Base-by-base conservation (phyloP, 2,888 invertebrate species). In the Caenorhabditis angaria region DNA sequence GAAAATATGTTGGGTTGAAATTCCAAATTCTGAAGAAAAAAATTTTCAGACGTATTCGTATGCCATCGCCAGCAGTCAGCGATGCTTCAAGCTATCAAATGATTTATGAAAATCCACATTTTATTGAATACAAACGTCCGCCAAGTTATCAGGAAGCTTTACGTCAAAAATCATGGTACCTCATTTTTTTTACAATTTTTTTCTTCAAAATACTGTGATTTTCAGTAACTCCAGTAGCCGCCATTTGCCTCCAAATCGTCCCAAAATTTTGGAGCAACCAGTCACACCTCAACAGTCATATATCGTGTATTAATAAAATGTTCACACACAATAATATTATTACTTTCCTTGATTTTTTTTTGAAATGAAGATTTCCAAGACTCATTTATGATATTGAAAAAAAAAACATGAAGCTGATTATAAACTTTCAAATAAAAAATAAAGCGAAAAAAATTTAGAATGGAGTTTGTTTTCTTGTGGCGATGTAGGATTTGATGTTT, bases 401-500 rank as follows among this genome's bases (percentile, higher is more conserved):
- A n/a, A n/a, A n/a, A n/a, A n/a, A n/a, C n/a, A n/a, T n/a, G n/a
- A n/a, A n/a, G n/a, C n/a, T n/a, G n/a, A n/a, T 4, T n/a, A 24
- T 28, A 28, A 6, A 25, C 2, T 57, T 57, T n/a, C 20, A 6
- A 58, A 12, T 32, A 47, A 18, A 24, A n/a, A 32, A 41, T 20
- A 5, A 4, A 3, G 8, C 4, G 8, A 18, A 12, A 25, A 24
- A n/a, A 20, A 48, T n/a, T 75, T 61, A 78, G 61, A 60, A 63
- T 48, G 53, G 50, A 8, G 75, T 66, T n/a, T 53, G 53, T 25
- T 68, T 61, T 56, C 83, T 76, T n/a, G 61, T 59, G 25, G 75
- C 61, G 28, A 84, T 73, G 55, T 84, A 77, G 24, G 76, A 70
- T 57, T 79, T 73, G 67, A 84, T 80, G 50, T 74, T 76, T 4